Percentiles rank a stretch among this genome's conserved stretches.
phyloP scores from a whole-genome alignment of 1,140 invertebrate genomes.

The Oedothorax gibbosus region DNA sequence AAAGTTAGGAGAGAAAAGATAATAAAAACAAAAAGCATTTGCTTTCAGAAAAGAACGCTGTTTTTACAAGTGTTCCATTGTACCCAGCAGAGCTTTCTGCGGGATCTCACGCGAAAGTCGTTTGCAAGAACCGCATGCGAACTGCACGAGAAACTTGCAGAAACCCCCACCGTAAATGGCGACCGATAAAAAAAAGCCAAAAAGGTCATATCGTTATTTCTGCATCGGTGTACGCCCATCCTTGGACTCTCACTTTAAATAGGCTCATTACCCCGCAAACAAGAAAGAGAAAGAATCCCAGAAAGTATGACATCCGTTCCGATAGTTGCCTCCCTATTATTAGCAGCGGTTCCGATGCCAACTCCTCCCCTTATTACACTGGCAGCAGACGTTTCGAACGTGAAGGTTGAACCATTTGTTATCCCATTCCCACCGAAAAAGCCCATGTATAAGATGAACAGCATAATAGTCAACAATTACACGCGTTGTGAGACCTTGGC shows the following conservation, averaged over 20 bases:
- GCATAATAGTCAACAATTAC: constrained; percentile 57
- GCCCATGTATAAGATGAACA: constrained; percentile 43
- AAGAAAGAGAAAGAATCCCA: constrained; percentile 48
- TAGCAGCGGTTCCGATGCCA: constrained; percentile 40
- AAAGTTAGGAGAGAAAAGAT: too few relatives aligned
- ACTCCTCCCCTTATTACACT: constrained; percentile 51
- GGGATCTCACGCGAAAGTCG: constrained; percentile 45
- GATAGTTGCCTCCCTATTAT: constrained; percentile 39
- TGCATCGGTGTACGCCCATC: constrained; percentile 51
- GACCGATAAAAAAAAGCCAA: constrained; percentile 11
- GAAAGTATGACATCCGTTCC: constrained; percentile 57
- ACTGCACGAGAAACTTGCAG: constrained; percentile 3
- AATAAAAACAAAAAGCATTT: too few relatives aligned
- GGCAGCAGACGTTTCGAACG: constrained; percentile 43
- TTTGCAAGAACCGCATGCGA: constrained; percentile 32
- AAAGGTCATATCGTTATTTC: constrained; percentile 54
- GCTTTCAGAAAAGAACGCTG: neutral
- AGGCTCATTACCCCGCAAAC: constrained; percentile 42
- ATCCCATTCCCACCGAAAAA: constrained; percentile 12
- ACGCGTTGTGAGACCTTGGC: constrained; percentile 54
- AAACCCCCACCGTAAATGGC: neutral
- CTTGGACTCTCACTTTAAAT: constrained; percentile 28
- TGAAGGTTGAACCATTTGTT: constrained; percentile 48
- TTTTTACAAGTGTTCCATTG: neutral
- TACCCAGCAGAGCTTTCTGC: too few relatives aligned